Evolutionary conservation across 2,113 vertebrate genomes (phyloP).

Genomic region (Chlamydotis undulata): DNA sequence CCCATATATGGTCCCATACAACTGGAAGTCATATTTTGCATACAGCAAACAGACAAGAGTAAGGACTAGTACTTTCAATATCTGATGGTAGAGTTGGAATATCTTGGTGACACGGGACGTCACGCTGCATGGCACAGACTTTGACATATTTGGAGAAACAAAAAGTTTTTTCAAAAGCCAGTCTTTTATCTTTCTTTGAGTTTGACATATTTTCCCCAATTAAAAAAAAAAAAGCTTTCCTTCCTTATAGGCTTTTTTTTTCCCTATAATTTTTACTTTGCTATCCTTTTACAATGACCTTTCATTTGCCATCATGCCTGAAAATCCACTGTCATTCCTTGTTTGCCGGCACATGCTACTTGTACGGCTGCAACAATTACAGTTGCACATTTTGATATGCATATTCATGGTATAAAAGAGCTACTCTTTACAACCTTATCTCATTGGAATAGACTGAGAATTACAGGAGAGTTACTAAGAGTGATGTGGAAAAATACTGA

Average conservation of each 20-base stretch:
- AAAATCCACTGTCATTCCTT: not conserved
- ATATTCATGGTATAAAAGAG: not conserved
- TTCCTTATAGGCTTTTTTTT: not conserved
- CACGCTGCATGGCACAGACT: not conserved
- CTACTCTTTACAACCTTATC: not conserved
- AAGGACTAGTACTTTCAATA: not conserved
- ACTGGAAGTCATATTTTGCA: not conserved
- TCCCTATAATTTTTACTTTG: not conserved
- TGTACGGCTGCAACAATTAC: not conserved
- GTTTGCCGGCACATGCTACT: not conserved
- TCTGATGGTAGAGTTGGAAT: not conserved
- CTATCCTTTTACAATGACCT: not conserved
- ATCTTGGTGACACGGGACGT: not conserved
- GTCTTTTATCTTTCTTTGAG: not conserved
- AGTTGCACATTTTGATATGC: not conserved
- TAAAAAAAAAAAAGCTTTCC: not conserved
- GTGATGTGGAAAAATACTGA: not conserved
- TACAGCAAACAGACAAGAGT: not conserved
- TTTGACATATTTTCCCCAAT: not conserved
- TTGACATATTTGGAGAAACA: not conserved
- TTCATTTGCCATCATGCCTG: not conserved
- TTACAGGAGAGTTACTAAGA: not conserved
- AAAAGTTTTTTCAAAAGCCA: not conserved
- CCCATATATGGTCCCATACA: too few species aligned
- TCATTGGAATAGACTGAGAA: not conserved